Conservation (phyloP, 2,797 vertebrate genomes). For the Taeniopygia guttata region DNA sequence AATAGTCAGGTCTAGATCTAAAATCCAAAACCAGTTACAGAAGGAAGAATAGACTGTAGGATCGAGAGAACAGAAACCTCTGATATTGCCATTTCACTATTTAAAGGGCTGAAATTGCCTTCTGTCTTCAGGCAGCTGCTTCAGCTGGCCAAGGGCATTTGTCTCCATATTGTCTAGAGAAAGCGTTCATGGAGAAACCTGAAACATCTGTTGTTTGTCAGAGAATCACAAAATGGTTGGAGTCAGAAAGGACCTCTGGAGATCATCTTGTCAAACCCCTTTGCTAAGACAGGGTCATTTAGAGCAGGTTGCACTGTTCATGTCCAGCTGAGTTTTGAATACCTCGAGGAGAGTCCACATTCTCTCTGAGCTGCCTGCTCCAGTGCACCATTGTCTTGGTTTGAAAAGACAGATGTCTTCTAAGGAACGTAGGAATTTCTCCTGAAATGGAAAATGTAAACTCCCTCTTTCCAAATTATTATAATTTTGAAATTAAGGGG, state of each 20-base stretch:
- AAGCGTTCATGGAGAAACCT: not conserved
- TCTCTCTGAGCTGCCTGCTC: not conserved
- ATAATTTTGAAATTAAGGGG: not conserved
- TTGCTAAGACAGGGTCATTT: not conserved
- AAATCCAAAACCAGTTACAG: not conserved
- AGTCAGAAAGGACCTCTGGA: not conserved
- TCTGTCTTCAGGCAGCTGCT: not conserved
- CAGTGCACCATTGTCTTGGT: not conserved
- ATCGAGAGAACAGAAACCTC: not conserved
- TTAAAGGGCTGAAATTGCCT: not conserved
- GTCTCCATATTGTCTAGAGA: not conserved
- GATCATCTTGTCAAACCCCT: not conserved
- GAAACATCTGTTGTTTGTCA: not conserved
- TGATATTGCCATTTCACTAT: rapidly evolving
- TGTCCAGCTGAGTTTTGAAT: not conserved
- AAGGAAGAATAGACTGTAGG: not conserved
- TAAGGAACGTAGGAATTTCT: not conserved
- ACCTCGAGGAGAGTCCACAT: not conserved
- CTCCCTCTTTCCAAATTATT: not conserved
- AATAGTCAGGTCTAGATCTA: not conserved
- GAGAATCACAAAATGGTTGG: not conserved
- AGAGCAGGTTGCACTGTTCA: not conserved
- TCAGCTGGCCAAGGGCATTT: not conserved
- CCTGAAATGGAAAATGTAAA: not conserved
- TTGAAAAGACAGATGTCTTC: not conserved